Base-by-base conservation (phyloP, 1,140 invertebrate genomes). In the Brachionus asplanchnoidis region DNA sequence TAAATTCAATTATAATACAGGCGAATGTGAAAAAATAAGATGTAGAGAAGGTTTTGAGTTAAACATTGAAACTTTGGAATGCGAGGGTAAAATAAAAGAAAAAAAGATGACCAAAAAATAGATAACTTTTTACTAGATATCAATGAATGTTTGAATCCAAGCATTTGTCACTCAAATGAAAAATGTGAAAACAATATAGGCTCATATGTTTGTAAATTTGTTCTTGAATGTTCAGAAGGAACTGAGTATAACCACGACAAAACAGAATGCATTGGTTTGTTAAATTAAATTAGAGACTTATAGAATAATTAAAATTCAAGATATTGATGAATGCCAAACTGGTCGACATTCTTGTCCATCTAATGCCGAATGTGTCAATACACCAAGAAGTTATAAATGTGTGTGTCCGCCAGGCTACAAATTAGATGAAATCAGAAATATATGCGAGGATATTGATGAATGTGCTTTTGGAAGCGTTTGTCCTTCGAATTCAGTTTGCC, bases 141-240 rank as follows among this genome's bases (percentile, higher is more conserved):
- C 2, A 89, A 93, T 84, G 93, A 93, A 86, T 93, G 93, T 86
- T 56, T 78, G 40, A 88, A 87, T 46, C 84, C 70, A 26, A 86
- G 85, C 28, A 86, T 88, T 8, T 92, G 91, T 86, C 85, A 86
- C 5, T 88, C 89, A 86, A 89, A 91, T 85, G 87, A 87, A 40
- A 93, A 92, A 77, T 97, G 95, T 88, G 91, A 94, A 7, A 98
- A 98, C 88, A 92, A 93, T 1, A 93, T 93, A 0, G 97, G 97
- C 4, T 95, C 94, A 53, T 98, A 94, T 88, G 90, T 91, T 60
- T 98, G 96, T 89, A 86, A 86, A 32, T 36, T 65, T 17, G 23
- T 28, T 44, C 60, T 85, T 11, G 46, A 28, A 44, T 80, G 80
- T 36, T 40, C 20, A 20, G 40, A 65, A 36, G 85, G 80, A 28